These are phyloP conservation scores for Ypsolopha scabrella DNA, from an alignment of 2,888 invertebrate genomes.

Conservation along the genomic window DNA sequence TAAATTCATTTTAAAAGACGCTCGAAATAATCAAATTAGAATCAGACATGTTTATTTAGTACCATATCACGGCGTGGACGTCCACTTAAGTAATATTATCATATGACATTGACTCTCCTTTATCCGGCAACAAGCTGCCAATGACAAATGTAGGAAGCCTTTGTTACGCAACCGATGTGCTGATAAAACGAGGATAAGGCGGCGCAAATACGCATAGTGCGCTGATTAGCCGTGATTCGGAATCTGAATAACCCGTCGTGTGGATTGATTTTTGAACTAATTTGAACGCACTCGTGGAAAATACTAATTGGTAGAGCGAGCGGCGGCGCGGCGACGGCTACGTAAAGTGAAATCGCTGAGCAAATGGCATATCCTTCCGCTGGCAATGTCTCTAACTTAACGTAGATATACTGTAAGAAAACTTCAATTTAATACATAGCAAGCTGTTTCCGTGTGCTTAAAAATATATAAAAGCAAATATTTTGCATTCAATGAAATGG, in stretches of 20 bases:
- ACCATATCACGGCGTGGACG: not conserved
- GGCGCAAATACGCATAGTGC: no score
- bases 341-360: conserved; percentile 1
- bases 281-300: not conserved
- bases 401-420: no score
- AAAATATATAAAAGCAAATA: no score
- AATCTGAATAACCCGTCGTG: no score
- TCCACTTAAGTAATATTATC: conserved; percentile 4
- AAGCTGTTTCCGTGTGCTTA: no score
- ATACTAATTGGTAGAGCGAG: no score
- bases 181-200: not conserved
- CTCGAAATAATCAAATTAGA: not conserved
- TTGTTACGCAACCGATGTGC: conserved; percentile 7
- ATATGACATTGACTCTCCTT: conserved; percentile 9
- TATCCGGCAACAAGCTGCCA: conserved; percentile 2
- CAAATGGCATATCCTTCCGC: not conserved
- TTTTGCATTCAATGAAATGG: no score
- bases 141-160: conserved; percentile 7
- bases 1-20: not conserved
- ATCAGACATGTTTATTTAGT: not conserved
- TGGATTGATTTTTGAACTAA: not conserved
- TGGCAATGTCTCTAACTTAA: not conserved
- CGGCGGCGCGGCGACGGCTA: not conserved
- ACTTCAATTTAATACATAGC: no score
- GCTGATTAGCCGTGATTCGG: no score